Percentiles rank a stretch among this genome's conserved stretches.
phyloP scores from a whole-genome alignment of 2,888 invertebrate genomes.

The Eupsilia transversa region DNA sequence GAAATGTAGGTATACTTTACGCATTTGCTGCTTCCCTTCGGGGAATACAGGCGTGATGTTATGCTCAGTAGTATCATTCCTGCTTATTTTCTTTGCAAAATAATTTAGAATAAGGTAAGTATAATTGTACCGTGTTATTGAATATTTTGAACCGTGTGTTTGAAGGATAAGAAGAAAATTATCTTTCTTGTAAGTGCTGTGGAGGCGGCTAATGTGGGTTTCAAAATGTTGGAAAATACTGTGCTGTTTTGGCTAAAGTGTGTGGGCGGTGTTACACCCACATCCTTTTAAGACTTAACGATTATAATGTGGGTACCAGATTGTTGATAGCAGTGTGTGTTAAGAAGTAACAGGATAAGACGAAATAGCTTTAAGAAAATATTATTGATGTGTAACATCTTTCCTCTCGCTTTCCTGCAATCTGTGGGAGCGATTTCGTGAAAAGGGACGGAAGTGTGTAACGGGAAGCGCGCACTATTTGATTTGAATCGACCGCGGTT shows the following conservation, averaged over 20 bases:
- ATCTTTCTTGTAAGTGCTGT: neutral
- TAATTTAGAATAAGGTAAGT: constrained; percentile 18
- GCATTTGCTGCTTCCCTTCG: too few relatives aligned
- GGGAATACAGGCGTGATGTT: neutral
- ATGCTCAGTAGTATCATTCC: neutral
- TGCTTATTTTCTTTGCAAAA: constrained; percentile 3
- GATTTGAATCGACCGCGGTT: too few relatives aligned
- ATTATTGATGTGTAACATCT: too few relatives aligned
- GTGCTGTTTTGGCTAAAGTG: neutral
- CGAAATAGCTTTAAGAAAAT: too few relatives aligned
- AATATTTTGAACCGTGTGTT: constrained; percentile 7
- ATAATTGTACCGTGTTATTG: constrained; percentile 22
- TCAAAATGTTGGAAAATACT: neutral
- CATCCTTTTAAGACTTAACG: neutral
- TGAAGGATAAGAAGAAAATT: constrained; percentile 19
- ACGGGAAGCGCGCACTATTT: too few relatives aligned
- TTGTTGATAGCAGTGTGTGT: neutral
- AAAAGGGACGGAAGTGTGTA: too few relatives aligned
- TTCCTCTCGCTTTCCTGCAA: too few relatives aligned
- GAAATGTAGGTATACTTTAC: too few relatives aligned
- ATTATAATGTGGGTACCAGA: neutral
- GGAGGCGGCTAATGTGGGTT: neutral
- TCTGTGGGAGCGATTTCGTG: too few relatives aligned
- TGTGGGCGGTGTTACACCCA: constrained; percentile 17
- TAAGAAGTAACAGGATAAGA: neutral